A percentile compares a stretch with the other conserved stretches of the same genome.
These are phyloP conservation scores for Pterois miles DNA, from an alignment of 2,797 vertebrate species.

Conservation along the genomic window DNA sequence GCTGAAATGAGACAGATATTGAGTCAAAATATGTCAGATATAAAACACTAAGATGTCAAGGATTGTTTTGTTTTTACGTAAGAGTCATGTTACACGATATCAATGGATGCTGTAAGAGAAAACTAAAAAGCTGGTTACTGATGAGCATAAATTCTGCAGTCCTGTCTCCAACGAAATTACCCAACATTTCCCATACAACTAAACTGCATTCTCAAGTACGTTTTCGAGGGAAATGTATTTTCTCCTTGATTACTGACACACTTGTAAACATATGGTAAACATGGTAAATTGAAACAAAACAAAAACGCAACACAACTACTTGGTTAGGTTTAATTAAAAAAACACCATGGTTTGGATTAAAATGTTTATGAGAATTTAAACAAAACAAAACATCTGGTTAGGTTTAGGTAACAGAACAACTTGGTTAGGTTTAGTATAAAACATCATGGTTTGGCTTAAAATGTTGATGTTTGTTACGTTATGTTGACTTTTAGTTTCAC, in stretches of 20 bases:
- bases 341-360: neutral
- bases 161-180: neutral
- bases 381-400: neutral
- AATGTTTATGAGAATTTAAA: no score
- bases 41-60: neutral
- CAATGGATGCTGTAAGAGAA: neutral
- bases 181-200: neutral
- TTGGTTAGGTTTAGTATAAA: neutral
- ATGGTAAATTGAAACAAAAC: fast-evolving
- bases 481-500: neutral
- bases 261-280: neutral
- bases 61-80: neutral
- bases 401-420: neutral
- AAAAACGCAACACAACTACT: neutral
- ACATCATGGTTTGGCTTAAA: neutral
- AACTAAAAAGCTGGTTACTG: neutral
- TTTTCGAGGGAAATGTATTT: no score
- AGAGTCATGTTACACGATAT: neutral
- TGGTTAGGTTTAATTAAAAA: neutral
- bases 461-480: neutral
- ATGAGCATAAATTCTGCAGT: neutral
- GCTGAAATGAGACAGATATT: neutral
- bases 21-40: neutral
- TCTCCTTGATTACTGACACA: no score
- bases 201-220: neutral